Evolutionary conservation across 2,113 vertebrate species (phyloP).

Genomic region (Perca fluviatilis): DNA sequence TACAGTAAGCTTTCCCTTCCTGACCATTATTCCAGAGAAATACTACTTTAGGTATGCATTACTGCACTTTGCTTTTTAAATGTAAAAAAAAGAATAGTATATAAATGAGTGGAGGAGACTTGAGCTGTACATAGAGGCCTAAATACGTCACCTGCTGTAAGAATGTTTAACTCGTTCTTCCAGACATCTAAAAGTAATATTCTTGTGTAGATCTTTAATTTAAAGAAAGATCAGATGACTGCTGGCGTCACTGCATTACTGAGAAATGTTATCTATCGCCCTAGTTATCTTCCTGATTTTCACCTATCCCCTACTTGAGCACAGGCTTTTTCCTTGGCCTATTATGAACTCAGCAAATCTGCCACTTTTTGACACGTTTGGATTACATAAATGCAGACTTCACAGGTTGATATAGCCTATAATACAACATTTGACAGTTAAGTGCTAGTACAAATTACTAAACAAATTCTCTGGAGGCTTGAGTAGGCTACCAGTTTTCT

Average conservation of each 20-base stretch:
- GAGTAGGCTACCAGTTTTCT: neutral
- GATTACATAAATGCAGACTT: constrained; percentile 11
- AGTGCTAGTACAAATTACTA: neutral
- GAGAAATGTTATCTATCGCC: constrained; percentile 28
- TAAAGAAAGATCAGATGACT: constrained; percentile 24
- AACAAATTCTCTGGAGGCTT: neutral
- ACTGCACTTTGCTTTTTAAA: constrained; percentile 24
- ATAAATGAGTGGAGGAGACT: neutral
- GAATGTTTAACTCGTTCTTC: constrained; percentile 23
- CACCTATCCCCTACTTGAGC: constrained; percentile 66
- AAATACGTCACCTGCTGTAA: constrained; percentile 37
- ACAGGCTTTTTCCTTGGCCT: constrained; percentile 60
- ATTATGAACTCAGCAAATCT: constrained; percentile 66
- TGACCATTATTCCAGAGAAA: constrained; percentile 9
- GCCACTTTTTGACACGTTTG: constrained; percentile 41
- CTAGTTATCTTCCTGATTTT: constrained; percentile 50
- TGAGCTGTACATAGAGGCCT: constrained; percentile 1
- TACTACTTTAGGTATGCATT: neutral
- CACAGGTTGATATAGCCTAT: neutral
- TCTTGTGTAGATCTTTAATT: constrained; percentile 15
- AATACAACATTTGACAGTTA: constrained; percentile 5
- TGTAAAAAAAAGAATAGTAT: neutral
- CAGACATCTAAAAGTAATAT: constrained; percentile 5
- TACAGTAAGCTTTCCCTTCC: constrained; percentile 31
- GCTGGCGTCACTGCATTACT: constrained; percentile 52